Evolutionary conservation across 2,113 vertebrate species (phyloP), one percentile per base, ranked within the genome.

Genomic region (Albula goreensis): DNA sequence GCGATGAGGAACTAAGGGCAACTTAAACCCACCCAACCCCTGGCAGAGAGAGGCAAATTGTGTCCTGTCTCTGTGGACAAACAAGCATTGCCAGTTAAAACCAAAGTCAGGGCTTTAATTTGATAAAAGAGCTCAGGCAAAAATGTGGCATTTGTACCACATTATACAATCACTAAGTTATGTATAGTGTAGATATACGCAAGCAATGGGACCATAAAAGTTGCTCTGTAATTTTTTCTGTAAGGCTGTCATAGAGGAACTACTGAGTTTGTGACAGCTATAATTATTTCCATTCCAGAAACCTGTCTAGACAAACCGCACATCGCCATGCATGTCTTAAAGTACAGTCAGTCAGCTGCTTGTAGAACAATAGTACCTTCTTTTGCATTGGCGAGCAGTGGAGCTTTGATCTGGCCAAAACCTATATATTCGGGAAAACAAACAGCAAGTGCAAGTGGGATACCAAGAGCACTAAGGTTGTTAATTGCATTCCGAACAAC

Each of bases 401-500:
- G 22, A 57, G 22, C 10, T 3, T 57, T 57, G 50, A 52, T 57
- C 52, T 31, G 78, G 49, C 78, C 49, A 49, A 50, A 48, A 19
- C 78, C 78, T 50, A 79, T 49, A 56, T 82, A 74, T 74, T 10
- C 51, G 17, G 8, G 84, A 53, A 57, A 9, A 52, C 22, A 83
- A 78, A 77, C 31, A 41, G 31, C 31, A 41, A 41, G 31, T 60
- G 5, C 60, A 52, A 31, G 22, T 13, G 53, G 53, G 19, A 60
- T 5, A 60, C 53, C 2, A 74, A 11, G 31, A 60, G 52, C 10
- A 1, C 31, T 17, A 57, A 78, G 60, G 57, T 82, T 50, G 51
- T 60, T 84, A 80, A 22, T 80, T 60, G 77, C 49, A 50, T 13
- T 51, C 57, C 19, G 82, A 70, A 84, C 41, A 85, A 74, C 50